Percentiles rank a stretch among this genome's conserved stretches.
Conservation (phyloP, 1,140 invertebrate species). For the Neuroterus valhalla region DNA sequence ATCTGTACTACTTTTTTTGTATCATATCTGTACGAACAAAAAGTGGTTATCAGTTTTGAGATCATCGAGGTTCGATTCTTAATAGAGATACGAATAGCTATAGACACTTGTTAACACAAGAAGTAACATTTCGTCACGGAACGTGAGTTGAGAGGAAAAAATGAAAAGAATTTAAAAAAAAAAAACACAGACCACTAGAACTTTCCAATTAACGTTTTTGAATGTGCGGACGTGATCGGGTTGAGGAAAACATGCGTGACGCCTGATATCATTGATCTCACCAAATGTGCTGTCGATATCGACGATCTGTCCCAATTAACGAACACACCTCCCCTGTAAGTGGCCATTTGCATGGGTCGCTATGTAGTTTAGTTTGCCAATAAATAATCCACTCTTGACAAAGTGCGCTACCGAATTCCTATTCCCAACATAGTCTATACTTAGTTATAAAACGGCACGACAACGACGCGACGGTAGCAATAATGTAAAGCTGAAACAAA, state of each 20-base stretch:
- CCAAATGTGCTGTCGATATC: conserved; percentile 52
- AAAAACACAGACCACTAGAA: conserved; percentile 39
- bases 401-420: background rate
- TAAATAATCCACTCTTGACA: conserved; percentile 18
- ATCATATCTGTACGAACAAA: too few relatives aligned
- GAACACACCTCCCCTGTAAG: conserved; percentile 42
- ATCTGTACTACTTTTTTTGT: background rate
- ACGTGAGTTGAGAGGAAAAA: background rate
- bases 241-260: conserved; percentile 49
- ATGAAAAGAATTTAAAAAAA: conserved; percentile 35
- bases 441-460: background rate
- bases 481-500: too few relatives aligned
- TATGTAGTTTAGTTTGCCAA: background rate
- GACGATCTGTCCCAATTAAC: conserved; percentile 57
- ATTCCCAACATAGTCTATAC: background rate
- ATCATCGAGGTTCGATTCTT: conserved; percentile 10
- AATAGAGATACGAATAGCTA: background rate
- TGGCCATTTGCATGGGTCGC: background rate
- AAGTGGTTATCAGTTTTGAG: background rate
- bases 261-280: conserved; percentile 49
- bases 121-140: conserved; percentile 1
- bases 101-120: conserved; percentile 10
- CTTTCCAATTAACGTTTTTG: conserved; percentile 50
- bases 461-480: background rate
- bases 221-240: conserved; percentile 36